Evolutionary conservation across 2,797 vertebrate genomes (phyloP), one percentile per base, ranked within the genome.

Genomic region (Parauchenoglanis ngamensis): DNA sequence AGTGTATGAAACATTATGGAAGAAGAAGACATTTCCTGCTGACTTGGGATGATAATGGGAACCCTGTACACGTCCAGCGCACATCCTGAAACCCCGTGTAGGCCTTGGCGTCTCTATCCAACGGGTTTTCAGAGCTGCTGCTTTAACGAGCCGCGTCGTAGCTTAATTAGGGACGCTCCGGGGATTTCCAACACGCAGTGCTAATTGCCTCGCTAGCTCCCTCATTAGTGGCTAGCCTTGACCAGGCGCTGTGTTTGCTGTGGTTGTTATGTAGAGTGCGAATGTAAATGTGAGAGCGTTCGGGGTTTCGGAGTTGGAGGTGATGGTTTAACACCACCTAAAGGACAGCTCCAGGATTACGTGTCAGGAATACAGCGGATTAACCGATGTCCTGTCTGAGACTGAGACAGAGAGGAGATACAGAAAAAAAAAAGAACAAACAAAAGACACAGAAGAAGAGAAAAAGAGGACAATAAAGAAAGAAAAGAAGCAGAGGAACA

Each of bases 161-260:
- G 84, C 82, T 88, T 89, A 88, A 89, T 90, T 90, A 88, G 83
- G 6, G 84, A 19, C 57, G 35, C 77, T 35, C 46, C 17, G 25
- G 85, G 85, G 83, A 35, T 81, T 87, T 88, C 11, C 77, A 77
- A 31, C 68, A 83, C 57, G 25, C 21, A 67, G 77, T 52, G 82
- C 86, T 89, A 85, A 90, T 89, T 89, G 72, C 78, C 63, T 73
- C 28, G 44, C 78, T 78, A 83, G 84, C 86, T 78, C 77, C 72
- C 85, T 86, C 76, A 76, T 88, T 89, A 89, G 76, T 70, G 65
- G 56, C 81, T 88, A 86, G 75, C 89, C 63, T 75, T 86, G 87
- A 77, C 86, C 79, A 49, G 73, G 78, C 76, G 40, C 82, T 85
- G 81, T 85, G 25, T 85, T 84, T 77, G 87, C 56, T 83, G 86